phyloP scores from a whole-genome alignment of 2,888 invertebrate species.

The Physocephala rufipes region DNA sequence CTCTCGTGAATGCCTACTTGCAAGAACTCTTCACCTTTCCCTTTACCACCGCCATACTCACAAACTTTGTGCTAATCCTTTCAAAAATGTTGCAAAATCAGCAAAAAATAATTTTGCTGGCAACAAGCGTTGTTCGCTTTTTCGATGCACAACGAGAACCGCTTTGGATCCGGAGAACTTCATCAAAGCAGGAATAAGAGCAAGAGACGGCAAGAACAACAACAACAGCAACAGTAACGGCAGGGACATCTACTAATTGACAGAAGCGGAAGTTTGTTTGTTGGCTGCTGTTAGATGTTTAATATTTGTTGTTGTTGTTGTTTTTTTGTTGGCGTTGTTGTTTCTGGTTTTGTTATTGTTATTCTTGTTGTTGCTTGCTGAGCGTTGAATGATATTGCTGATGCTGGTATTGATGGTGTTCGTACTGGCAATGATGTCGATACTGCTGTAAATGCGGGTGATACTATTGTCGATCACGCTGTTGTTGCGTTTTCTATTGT shows the following conservation, averaged over 20 bases:
- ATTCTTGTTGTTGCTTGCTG: background rate
- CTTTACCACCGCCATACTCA: background rate
- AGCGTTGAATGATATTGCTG: background rate
- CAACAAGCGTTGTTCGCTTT: background rate
- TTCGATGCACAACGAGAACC: background rate
- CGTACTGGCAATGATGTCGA: background rate
- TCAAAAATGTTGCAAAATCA: background rate
- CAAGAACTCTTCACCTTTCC: background rate
- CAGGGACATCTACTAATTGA: conserved; percentile 27
- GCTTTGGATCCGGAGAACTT: conserved; percentile 15
- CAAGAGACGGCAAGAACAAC: background rate
- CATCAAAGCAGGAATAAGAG: background rate
- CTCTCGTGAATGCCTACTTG: background rate
- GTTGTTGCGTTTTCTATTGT: background rate
- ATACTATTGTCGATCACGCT: background rate
- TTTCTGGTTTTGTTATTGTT: too few species aligned
- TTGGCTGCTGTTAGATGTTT: background rate
- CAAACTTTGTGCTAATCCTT: background rate
- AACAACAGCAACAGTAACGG: too few species aligned
- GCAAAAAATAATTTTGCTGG: background rate
- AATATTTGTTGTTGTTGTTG: background rate
- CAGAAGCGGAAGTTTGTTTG: conserved; percentile 14
- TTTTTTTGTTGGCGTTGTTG: background rate
- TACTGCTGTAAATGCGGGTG: background rate
- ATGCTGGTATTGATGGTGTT: too few species aligned